phyloP scores from a whole-genome alignment of 2,113 vertebrate genomes.

The Orycteropus afer region DNA sequence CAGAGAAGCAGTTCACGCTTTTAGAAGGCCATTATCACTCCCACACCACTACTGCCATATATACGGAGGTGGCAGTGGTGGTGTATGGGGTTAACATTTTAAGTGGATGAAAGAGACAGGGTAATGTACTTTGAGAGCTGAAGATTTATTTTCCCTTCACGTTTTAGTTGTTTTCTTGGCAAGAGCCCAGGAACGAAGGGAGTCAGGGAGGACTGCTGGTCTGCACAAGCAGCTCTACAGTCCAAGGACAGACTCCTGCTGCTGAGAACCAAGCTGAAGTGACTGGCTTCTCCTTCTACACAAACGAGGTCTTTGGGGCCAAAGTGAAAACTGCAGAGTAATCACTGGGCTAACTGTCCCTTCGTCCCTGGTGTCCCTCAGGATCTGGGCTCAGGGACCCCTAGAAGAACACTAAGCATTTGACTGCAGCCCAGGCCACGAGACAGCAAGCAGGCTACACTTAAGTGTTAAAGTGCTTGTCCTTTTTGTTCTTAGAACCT shows the following conservation, averaged over 20 bases:
- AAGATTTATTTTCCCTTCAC: not conserved
- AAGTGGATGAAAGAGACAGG: not conserved
- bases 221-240: not conserved
- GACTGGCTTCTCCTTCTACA: not conserved
- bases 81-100: not conserved
- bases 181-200: not conserved
- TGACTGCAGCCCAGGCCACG: not conserved
- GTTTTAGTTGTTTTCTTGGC: not conserved
- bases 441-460: not conserved
- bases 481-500: not conserved
- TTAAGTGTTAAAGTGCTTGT: not conserved
- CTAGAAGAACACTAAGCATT: not conserved
- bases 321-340: not conserved
- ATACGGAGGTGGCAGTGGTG: not conserved
- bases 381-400: not conserved
- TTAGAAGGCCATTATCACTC: not conserved
- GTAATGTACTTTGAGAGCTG: not conserved
- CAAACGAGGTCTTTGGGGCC: not conserved
- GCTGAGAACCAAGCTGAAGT: not conserved
- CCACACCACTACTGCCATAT: too few relatives aligned
- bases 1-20: not conserved
- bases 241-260: not conserved
- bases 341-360: not conserved
- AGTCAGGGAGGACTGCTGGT: not conserved
- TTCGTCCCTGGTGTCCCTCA: too few relatives aligned